Conservation (phyloP, 2,113 vertebrate genomes). For the Chunga burmeisteri region DNA sequence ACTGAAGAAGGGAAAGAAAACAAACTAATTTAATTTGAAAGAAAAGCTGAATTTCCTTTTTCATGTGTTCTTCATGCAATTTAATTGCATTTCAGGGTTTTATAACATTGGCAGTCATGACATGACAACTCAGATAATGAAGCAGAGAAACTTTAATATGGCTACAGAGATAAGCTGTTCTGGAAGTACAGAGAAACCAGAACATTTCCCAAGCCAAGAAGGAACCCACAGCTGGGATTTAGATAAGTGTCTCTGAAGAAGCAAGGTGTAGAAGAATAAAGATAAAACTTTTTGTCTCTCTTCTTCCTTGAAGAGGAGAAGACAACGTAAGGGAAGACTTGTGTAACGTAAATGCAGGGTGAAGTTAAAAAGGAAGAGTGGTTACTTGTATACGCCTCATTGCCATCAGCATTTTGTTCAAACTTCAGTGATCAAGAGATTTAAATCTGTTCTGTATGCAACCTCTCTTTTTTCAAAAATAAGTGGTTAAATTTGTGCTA, state of each 20-base stretch:
- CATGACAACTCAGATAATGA: background rate
- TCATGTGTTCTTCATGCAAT: background rate
- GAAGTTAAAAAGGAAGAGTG: background rate
- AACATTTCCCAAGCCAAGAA: background rate
- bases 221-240: background rate
- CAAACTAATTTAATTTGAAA: background rate
- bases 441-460: background rate
- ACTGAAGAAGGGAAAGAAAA: background rate
- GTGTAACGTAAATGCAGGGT: background rate
- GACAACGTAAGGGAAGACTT: background rate
- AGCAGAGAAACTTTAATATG: background rate
- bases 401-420: background rate
- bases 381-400: background rate
- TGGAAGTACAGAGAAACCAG: background rate
- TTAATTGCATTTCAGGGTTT: background rate
- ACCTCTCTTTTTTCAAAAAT: background rate
- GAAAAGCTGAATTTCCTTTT: background rate
- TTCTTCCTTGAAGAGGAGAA: background rate
- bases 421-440: background rate
- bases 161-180: background rate
- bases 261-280: background rate
- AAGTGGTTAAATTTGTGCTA: background rate
- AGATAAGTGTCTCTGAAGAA: background rate
- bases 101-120: background rate
- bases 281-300: background rate